phyloP scores from a whole-genome alignment of 2,888 invertebrate species.

The Altica lythri region DNA sequence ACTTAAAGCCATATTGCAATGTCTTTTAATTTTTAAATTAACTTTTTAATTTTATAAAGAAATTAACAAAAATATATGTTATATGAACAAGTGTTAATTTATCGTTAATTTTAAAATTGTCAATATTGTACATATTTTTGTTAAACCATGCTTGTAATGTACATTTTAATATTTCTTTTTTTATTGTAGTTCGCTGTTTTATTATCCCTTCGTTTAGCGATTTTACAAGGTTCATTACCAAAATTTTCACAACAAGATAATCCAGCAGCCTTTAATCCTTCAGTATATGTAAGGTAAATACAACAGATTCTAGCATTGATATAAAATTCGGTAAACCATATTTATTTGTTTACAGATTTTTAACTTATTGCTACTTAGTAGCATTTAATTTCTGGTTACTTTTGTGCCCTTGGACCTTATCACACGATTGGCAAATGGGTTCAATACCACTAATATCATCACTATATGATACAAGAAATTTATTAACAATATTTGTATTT shows the following conservation, averaged over 20 bases:
- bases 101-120: too few relatives aligned
- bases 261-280: slow-evolving; percentile 82
- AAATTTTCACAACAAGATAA: slow-evolving; percentile 85
- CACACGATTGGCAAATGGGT: slow-evolving; percentile 91
- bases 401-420: slow-evolving; percentile 74
- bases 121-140: too few relatives aligned
- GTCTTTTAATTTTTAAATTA: too few relatives aligned
- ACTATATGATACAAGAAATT: slow-evolving; percentile 73
- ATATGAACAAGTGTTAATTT: too few relatives aligned
- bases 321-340: not conserved
- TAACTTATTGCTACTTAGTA: slow-evolving; percentile 82
- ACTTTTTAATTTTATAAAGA: too few relatives aligned
- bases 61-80: too few relatives aligned
- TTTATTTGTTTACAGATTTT: slow-evolving; percentile 63
- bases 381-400: slow-evolving; percentile 84
- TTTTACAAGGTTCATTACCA: slow-evolving; percentile 78
- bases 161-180: not conserved
- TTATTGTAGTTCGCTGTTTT: slow-evolving; percentile 66
- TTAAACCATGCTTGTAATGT: not conserved
- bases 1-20: too few relatives aligned
- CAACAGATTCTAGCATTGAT: not conserved
- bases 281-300: slow-evolving; percentile 70
- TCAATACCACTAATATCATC: slow-evolving; percentile 80
- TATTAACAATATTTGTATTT: slow-evolving; percentile 73
- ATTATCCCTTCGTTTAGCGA: slow-evolving; percentile 69